Evolutionary conservation across 2,888 invertebrate species (phyloP), one percentile per base, ranked within the genome.

Genomic region (Tachystola acroxantha): DNA sequence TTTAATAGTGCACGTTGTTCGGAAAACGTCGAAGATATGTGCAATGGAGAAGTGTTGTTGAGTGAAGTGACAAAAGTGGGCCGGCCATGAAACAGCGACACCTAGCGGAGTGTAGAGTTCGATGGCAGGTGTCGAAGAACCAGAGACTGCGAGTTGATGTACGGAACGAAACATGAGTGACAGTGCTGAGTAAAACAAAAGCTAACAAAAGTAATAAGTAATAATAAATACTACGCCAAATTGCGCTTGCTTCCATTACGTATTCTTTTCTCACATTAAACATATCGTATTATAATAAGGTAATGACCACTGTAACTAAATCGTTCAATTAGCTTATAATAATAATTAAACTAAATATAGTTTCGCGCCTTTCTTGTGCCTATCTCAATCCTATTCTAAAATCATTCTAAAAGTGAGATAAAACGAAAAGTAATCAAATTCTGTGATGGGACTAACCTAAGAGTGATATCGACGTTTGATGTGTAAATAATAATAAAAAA

Each of bases 51-150:
- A 72, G 79, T 84, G 78, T 81, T 75, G 64, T 66, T 60, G 50
- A 64, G 72, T 72, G 64, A 69, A 80, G 82, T 84, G 78, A 73
- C 53, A 67, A 68, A 76, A 80, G 78, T 78, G 72, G 82, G 81
- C 74, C 77, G 84, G 86, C 86, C 85, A 86, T 86, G 86, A 86
- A 76, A 74, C 70, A 73, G 67, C 68, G 75, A 72, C 65, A 77
- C 48, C 67, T 69, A 50, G 62, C 57, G 61, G 64, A 69, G 64
- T 72, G 63, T 46, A 74, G 70, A 59, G 80, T 72, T 64, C 68
- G 84, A 74, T 80, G 85, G 85, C 73, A 73, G 84, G 81, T 72
- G 81, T 69, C 67, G 55, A 85, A 84, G 82, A 69, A 74, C 63
- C 81, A 81, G 60, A 85, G 84, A 79, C 84, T 86, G 60, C 78